Base-by-base conservation (phyloP, 2,888 invertebrate genomes). In the Patella pellucida region DNA sequence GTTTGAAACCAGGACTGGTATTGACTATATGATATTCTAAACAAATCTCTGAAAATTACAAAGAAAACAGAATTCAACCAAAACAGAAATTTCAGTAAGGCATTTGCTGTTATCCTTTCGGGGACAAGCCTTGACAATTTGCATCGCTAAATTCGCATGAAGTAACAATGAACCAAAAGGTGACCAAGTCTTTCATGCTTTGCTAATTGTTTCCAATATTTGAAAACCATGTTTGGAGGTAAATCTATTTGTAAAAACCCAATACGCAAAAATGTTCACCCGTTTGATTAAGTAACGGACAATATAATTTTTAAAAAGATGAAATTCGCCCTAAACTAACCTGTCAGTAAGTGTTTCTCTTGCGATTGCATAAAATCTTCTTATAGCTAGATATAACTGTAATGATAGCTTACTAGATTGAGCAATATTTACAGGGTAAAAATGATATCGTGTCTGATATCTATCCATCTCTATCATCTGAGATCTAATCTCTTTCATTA, bases 1-100 rank as follows among this genome's bases (percentile, higher is more conserved):
- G 85, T 84, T 72, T 86, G 83, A 80, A 89, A 89, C 89, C 89
- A 89, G 23, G 81, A 75, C 78, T 89, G 89, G 79, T 88, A 89
- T 70, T 85, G 82, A 23, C 81, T 75, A 50, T 89, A 73, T 2
- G 82, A 76, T 77, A 89, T 77, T 12, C 85, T 78, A 78, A 87
- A 89, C 78, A 86, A 68, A 68, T 89, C 89, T 73, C 89, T 88
- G 83, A 14, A 83, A 82, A 75, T 15, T 69, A 23, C 73, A 56
- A 51, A 52, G 27, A 75, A 31, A 15, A 41, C 11, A 31, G n/a
- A 0, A 16, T 56, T 4, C 31, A 41, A 1, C 9, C 41, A 41
- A 41, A 41, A 52, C 11, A 72, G 19, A 16, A 12, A 52, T 51
- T 71, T 27, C 23, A 41, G 7, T 41, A 41, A 41, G 41, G 9